A percentile compares a stretch with the other conserved stretches of the same genome.
These are phyloP conservation scores for Troides aeacus DNA, from an alignment of 2,888 invertebrate species.

Conservation along the genomic window DNA sequence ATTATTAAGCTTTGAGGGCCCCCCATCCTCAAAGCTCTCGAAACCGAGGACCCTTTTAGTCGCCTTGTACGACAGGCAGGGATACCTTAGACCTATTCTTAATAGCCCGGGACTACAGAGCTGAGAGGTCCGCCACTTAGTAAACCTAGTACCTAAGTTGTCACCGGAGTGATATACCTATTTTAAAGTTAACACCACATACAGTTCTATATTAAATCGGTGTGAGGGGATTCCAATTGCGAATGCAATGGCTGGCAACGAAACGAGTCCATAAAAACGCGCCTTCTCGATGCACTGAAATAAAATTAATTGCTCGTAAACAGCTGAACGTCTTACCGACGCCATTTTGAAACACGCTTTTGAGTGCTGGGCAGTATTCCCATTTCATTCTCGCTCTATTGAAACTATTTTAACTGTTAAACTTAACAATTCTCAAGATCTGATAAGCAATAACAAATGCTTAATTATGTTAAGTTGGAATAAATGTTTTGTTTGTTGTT, in stretches of 20 bases:
- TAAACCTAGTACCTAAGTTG: too few species aligned
- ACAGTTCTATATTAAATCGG: constrained; percentile 32
- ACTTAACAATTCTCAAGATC: not conserved
- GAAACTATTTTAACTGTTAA: constrained; percentile 18
- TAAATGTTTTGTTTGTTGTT: not conserved
- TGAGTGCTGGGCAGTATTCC: constrained; percentile 20
- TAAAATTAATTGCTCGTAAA: constrained; percentile 56
- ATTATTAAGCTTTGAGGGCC: too few species aligned
- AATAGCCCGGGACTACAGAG: too few species aligned
- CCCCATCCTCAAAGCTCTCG: too few species aligned
- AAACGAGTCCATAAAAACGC: constrained; percentile 41
- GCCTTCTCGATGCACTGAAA: constrained; percentile 43
- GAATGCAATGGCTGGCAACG: constrained; percentile 39
- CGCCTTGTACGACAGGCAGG: too few species aligned
- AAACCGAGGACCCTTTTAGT: too few species aligned
- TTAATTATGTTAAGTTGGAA: not conserved
- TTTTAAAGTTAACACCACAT: constrained; percentile 42
- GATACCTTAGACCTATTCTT: too few species aligned
- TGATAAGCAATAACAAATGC: not conserved
- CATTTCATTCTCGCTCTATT: constrained; percentile 15
- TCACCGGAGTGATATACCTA: not conserved
- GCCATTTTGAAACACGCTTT: constrained; percentile 39
- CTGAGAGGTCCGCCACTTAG: too few species aligned
- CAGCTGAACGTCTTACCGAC: constrained; percentile 38
- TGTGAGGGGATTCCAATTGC: constrained; percentile 42